These are phyloP conservation scores for Chaetura pelagica DNA, from an alignment of 2,113 vertebrate genomes.

Conservation along the genomic window DNA sequence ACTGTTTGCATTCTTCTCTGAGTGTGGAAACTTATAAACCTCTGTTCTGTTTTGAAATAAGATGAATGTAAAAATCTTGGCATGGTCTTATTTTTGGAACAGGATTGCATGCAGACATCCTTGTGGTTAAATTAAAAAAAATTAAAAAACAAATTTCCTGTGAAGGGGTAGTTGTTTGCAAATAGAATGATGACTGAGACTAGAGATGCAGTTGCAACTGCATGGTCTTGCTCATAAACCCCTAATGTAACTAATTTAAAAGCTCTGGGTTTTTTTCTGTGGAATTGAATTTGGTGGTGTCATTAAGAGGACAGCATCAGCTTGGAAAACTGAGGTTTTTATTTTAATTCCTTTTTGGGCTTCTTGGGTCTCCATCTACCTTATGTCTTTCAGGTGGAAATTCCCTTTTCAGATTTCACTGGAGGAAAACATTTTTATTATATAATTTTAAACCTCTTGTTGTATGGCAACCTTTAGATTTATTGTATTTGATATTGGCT, in stretches of 20 bases:
- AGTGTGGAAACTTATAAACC: neutral
- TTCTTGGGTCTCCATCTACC: neutral
- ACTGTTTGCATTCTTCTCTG: neutral
- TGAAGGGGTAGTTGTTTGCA: neutral
- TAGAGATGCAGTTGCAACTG: neutral
- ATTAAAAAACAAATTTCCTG: neutral
- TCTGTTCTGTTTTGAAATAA: neutral
- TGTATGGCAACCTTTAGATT: neutral
- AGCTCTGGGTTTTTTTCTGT: fast-evolving
- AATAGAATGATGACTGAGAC: neutral
- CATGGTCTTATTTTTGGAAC: neutral
- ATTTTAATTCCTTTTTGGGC: neutral
- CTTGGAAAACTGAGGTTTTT: neutral
- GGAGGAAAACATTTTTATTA: neutral
- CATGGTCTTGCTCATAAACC: neutral
- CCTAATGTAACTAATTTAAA: neutral
- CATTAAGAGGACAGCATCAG: neutral
- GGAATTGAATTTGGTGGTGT: neutral
- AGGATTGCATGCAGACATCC: neutral
- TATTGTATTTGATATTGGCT: too few relatives aligned
- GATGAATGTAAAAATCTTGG: neutral
- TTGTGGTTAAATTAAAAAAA: neutral
- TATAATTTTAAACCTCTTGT: neutral
- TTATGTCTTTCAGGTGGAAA: neutral
- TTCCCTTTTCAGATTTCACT: neutral